These are phyloP conservation scores for Eupelmus urozonus DNA, from an alignment of 2,888 invertebrate genomes.

Conservation along the genomic window DNA sequence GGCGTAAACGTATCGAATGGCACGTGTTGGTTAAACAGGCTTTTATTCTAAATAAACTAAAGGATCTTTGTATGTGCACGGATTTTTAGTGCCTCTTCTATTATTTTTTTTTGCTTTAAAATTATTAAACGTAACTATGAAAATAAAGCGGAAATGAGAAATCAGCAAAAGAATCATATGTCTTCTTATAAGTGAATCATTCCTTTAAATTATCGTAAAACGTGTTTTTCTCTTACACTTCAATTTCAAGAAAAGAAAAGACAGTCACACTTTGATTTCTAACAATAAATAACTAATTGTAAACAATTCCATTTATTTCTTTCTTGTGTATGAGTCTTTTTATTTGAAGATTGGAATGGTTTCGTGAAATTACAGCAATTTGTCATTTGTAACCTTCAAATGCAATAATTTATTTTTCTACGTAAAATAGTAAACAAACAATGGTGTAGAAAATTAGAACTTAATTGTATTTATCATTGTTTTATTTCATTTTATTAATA, in stretches of 20 bases:
- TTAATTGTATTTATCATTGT: not conserved
- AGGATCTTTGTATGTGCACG: too few species aligned
- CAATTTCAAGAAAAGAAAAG: not conserved
- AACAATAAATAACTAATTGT: not conserved
- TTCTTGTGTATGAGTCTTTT: too few species aligned
- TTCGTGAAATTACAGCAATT: not conserved
- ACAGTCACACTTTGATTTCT: not conserved
- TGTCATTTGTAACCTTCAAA: constrained; percentile 3
- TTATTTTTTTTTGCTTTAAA: constrained; percentile 5
- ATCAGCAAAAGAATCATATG: not conserved
- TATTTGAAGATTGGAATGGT: not conserved
- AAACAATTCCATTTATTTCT: not conserved
- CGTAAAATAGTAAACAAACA: not conserved
- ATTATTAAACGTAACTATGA: not conserved
- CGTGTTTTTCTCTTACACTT: constrained; percentile 1
- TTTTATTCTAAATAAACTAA: too few species aligned
- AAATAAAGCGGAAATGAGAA: not conserved
- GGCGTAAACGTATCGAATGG: not conserved
- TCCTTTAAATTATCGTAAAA: constrained; percentile 16
- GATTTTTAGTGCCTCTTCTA: not conserved
- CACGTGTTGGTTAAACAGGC: not conserved
- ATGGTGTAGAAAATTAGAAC: not conserved
- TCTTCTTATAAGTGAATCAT: constrained; percentile 12
- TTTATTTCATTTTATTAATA: not conserved
- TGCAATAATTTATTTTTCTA: not conserved